These are phyloP conservation scores for Hirundo rustica DNA, from an alignment of 2,797 vertebrate species.

Conservation along the genomic window DNA sequence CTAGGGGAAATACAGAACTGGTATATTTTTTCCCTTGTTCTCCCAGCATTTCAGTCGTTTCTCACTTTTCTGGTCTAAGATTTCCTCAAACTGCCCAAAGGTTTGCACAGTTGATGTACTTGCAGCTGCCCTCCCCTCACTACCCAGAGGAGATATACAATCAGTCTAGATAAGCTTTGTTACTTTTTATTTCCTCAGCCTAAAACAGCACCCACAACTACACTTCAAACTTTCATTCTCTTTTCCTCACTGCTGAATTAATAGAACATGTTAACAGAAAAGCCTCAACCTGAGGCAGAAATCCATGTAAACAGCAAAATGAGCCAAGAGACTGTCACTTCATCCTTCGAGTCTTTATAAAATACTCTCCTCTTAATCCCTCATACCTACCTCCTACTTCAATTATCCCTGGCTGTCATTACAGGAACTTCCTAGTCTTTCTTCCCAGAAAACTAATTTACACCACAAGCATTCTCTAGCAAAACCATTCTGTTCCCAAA, in stretches of 20 bases:
- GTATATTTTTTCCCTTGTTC: neutral
- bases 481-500: neutral
- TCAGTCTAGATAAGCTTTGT: neutral
- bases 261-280: neutral
- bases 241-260: neutral
- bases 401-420: neutral
- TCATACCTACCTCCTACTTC: neutral
- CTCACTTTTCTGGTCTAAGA: slow-evolving; percentile 17
- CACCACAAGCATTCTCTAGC: neutral
- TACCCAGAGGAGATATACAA: neutral
- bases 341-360: neutral
- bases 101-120: neutral
- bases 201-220: neutral
- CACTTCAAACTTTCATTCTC: neutral
- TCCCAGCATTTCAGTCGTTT: slow-evolving; percentile 1
- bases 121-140: neutral
- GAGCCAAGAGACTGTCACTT: neutral
- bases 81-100: neutral
- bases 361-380: neutral
- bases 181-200: neutral
- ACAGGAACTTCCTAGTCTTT: neutral
- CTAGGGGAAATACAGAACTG: neutral
- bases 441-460: neutral
- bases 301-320: neutral
- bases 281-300: neutral